Evolutionary conservation across 2,888 invertebrate genomes (phyloP), one percentile per base, ranked within the genome.

Genomic region (Pristionchus japonicus): DNA sequence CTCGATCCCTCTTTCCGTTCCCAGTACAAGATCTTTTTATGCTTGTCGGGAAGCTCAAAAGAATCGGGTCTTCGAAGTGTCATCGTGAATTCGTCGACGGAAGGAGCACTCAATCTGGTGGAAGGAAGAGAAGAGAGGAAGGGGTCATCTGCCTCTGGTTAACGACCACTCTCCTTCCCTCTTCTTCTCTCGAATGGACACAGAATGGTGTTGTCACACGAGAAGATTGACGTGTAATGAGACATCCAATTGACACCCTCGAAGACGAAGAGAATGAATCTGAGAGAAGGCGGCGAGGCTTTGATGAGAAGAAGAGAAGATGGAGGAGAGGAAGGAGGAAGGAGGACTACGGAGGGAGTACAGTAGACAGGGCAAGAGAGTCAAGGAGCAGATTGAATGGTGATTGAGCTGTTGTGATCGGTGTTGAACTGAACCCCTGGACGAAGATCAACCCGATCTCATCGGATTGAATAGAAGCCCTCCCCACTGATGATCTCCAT

Each of bases 211-310:
- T 40, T 74, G 74, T 74, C 37, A 27, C 74, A 74, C 74, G 74
- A 67, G 64, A 74, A 74, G 74, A 74, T 74, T 74, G 74, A 74
- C 37, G 40, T 74, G 74, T 40, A 40, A 74, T 40, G 74, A 74
- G 74, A 11, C 37, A 67, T 31, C 6, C 64, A 67, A 67, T 67
- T 67, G 64, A 67, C 64, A 67, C 64, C 34, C 64, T 57, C 64
- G 64, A 57, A 31, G 31, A 67, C 13, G 31, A 64, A 20, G 34
- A 70, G 15, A 70, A 15, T 37, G 74, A 74, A 74, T 67, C 15
- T 27, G 20, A 74, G 74, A 74, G 40, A 15, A n/a, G n/a, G 74
- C 74, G 74, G 74, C n/a, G 74, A 67, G 7, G 0, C 74, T 40
- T 74, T 74, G 37, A 31, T n/a, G 49, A 47, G 74, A 40, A 23